Base-by-base conservation (phyloP, 2,113 vertebrate genomes). In the Zosterops lateralis region DNA sequence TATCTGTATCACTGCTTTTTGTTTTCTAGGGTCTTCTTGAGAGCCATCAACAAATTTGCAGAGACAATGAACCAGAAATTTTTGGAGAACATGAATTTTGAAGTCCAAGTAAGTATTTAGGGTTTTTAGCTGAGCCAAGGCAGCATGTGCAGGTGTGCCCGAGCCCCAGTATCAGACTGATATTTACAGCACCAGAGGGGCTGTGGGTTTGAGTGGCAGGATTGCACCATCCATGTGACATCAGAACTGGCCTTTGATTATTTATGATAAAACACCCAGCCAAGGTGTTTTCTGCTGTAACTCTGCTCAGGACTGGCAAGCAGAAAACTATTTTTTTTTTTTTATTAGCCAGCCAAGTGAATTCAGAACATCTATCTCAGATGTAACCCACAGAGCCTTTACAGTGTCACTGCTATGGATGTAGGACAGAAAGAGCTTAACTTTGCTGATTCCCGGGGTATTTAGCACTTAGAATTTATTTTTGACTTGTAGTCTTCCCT, bases 1-100 rank as follows among this genome's bases (percentile, higher is more conserved):
- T 26, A n/a, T 13, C 32, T 72, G 0, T 22, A 5, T 44, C 7
- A 9, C 31, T 68, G 29, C 50, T 85, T 81, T 51, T 9, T 28
- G 11, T 89, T 84, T 96, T 93, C 42, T 38, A 98, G 99, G 91
- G 99, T 99, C 32, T 99, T 99, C 96, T 97, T 99, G 94, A 98
- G 98, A 97, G 99, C 99, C 58, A 99, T 99, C 97, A 99, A 99
- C 91, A 99, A 98, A 83, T 99, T 99, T 50, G 99, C 99, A 19
- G 98, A 99, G 96, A 99, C 98, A 34, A 99, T 99, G 99, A 99
- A 99, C 96, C 98, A 98, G 86, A 99, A 99, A 96, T 99, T 99
- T 92, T 98, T 99, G 86, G 99, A 98, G 92, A 98, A 99, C 66
- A 98, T 98, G 31, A 98, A 98, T 97, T 99, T 99, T 97, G 99